Conservation (phyloP, 2,797 vertebrate species). For the Erethizon dorsatum region DNA sequence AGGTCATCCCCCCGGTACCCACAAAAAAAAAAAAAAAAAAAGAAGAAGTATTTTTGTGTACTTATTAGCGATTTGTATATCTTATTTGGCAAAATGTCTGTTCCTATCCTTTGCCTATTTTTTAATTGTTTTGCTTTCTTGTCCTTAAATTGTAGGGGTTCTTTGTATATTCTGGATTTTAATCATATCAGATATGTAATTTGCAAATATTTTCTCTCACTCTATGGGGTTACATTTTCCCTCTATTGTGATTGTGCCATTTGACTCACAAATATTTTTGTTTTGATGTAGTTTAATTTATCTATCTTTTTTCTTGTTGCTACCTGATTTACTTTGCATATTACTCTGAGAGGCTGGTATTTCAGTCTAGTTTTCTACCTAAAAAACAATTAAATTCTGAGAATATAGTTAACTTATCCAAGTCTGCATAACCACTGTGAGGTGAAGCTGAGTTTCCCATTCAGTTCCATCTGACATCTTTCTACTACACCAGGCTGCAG, state of each 20-base stretch:
- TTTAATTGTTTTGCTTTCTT: background rate
- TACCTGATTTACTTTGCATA: conserved; percentile 39
- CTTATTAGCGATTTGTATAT: background rate
- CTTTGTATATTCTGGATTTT: background rate
- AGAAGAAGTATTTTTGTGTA: background rate
- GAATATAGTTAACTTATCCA: background rate
- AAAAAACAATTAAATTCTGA: conserved; percentile 12
- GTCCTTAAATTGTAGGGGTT: background rate
- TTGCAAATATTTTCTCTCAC: conserved; percentile 22
- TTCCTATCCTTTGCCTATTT: background rate
- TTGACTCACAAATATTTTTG: background rate
- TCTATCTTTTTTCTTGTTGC: background rate
- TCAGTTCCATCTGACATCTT: conserved; percentile 35
- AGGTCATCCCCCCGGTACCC: no score
- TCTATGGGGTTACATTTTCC: background rate
- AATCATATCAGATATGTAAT: background rate
- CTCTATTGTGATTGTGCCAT: background rate
- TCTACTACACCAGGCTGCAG: background rate
- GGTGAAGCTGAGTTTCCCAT: conserved; percentile 23
- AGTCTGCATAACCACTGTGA: background rate
- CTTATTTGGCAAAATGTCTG: background rate
- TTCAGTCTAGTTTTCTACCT: conserved; percentile 14
- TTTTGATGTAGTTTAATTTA: background rate
- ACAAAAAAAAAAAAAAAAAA: no score
- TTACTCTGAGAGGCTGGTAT: background rate